Evolutionary conservation across 2,113 vertebrate species (phyloP).

Genomic region (Erythrocercus mccallii): DNA sequence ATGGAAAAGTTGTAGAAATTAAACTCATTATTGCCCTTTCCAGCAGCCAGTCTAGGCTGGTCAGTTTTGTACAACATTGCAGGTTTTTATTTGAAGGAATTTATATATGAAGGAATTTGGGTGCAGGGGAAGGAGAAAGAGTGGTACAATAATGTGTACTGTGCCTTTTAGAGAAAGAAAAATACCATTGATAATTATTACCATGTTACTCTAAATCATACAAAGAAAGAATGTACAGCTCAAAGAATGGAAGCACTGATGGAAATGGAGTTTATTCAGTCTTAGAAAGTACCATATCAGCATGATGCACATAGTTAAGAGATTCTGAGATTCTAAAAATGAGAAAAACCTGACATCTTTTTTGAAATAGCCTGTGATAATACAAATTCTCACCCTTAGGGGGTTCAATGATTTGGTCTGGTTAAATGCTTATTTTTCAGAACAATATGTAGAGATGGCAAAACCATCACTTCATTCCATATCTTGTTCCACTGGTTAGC

Average conservation of each 20-base stretch:
- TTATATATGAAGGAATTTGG: background rate
- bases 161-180: background rate
- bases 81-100: background rate
- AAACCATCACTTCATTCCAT: background rate
- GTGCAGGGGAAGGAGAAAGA: background rate
- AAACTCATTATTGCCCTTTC: background rate
- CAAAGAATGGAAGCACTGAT: background rate
- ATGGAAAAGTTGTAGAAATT: background rate
- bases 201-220: background rate
- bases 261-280: background rate
- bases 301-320: background rate
- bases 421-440: background rate
- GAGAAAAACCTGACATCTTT: background rate
- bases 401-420: background rate
- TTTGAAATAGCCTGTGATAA: background rate
- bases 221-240: background rate
- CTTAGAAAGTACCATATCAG: background rate
- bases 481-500: background rate
- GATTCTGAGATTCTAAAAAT: background rate
- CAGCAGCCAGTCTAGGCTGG: background rate
- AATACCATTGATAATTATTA: background rate
- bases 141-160: background rate
- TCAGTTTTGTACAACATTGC: background rate
- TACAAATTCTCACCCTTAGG: background rate
- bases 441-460: background rate